Evolutionary conservation across 2,888 invertebrate genomes (phyloP).

Genomic region (Plusia festucae): DNA sequence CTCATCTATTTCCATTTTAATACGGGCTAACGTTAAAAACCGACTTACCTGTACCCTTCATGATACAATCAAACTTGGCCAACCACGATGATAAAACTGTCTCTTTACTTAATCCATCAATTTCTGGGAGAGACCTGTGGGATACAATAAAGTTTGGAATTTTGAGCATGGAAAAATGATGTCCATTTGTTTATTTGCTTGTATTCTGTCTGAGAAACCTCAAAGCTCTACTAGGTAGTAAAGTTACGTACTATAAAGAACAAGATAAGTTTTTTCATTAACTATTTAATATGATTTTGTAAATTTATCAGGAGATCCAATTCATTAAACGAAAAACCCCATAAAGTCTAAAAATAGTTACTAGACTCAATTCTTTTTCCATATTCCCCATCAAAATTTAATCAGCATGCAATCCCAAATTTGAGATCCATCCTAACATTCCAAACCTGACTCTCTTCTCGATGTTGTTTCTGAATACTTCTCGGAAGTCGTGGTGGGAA

Average conservation of each 20-base stretch:
- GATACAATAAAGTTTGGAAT: background rate
- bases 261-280: too few species aligned
- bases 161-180: background rate
- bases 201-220: too few species aligned
- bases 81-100: conserved; percentile 99
- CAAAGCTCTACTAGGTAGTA: too few species aligned
- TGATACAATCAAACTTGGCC: conserved; percentile 99
- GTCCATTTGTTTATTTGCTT: background rate
- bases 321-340: too few species aligned
- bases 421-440: conserved; percentile 45
- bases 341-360: too few species aligned
- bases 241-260: too few species aligned
- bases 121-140: conserved; percentile 97
- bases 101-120: conserved; percentile 99
- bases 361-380: too few species aligned
- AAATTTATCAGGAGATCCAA: too few species aligned
- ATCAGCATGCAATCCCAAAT: conserved; percentile 44
- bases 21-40: conserved; percentile 15
- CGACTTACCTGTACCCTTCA: conserved; percentile 93
- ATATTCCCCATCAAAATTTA: conserved; percentile 13
- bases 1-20: conserved; percentile 37
- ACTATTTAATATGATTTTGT: too few species aligned
- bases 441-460: conserved; percentile 98
- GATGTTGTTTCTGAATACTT: conserved; percentile 98
- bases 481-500: conserved; percentile 99